phyloP scores from a whole-genome alignment of 2,888 invertebrate genomes.

The Papilio gigon region DNA sequence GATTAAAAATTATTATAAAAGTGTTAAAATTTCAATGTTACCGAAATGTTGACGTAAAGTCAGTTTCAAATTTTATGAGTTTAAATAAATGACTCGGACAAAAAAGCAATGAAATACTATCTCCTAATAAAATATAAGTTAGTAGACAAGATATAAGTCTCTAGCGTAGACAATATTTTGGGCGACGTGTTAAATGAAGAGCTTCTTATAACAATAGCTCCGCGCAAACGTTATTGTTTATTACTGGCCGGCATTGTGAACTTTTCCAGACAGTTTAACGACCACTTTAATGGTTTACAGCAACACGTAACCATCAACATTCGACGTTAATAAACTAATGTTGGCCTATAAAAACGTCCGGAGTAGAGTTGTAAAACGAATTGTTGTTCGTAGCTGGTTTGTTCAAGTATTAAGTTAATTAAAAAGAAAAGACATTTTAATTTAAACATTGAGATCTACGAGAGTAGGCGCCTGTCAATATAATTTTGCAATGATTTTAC shows the following conservation, averaged over 20 bases:
- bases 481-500: no score
- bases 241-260: slow-evolving; percentile 28
- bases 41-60: no score
- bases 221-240: slow-evolving; percentile 28
- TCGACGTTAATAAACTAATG: slow-evolving; percentile 38
- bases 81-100: no score
- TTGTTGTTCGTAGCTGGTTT: not conserved
- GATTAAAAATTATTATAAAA: no score
- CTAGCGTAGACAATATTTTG: slow-evolving; percentile 22
- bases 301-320: slow-evolving; percentile 21
- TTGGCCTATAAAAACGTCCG: slow-evolving; percentile 36
- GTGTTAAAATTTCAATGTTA: no score
- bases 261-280: slow-evolving; percentile 34
- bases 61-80: no score
- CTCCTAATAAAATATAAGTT: not conserved
- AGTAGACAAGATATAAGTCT: slow-evolving; percentile 8
- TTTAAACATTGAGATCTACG: no score
- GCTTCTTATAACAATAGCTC: slow-evolving; percentile 22
- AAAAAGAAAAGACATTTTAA: no score
- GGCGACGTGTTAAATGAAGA: slow-evolving; percentile 24
- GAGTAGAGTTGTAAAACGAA: not conserved
- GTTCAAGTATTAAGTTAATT: not conserved
- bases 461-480: no score
- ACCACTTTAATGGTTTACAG: slow-evolving; percentile 29
- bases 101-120: no score